These are phyloP conservation scores for Phlogophora meticulosa DNA, from an alignment of 2,888 invertebrate species.

Conservation along the genomic window DNA sequence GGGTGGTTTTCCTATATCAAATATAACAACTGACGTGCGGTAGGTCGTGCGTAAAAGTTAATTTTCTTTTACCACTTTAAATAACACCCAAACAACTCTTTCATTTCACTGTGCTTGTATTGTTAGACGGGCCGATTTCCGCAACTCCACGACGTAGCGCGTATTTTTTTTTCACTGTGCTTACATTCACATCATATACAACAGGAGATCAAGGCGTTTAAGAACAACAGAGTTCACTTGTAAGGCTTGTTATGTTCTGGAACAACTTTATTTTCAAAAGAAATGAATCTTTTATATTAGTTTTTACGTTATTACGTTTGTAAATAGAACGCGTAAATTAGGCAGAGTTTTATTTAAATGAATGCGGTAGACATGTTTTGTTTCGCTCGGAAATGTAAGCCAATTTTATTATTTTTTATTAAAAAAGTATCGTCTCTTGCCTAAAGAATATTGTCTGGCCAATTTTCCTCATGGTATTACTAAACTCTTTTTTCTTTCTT, in stretches of 20 bases:
- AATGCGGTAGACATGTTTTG: background rate
- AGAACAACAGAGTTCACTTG: constrained; percentile 35
- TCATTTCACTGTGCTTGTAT: background rate
- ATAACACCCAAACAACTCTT: constrained; percentile 7
- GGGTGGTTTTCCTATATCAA: too few species aligned
- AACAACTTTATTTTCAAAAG: constrained; percentile 28
- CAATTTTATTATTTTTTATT: too few species aligned
- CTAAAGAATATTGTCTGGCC: background rate
- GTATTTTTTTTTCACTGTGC: background rate
- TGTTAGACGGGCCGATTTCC: too few species aligned
- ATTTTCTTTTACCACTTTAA: background rate
- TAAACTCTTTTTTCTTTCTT: background rate
- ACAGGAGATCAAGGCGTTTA: constrained; percentile 27
- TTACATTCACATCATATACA: constrained; percentile 15
- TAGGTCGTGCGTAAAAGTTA: background rate
- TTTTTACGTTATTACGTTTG: background rate
- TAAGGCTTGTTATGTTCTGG: constrained; percentile 32
- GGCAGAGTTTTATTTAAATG: constrained; percentile 10
- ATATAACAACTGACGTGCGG: too few species aligned
- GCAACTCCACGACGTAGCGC: too few species aligned
- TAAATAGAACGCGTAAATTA: constrained; percentile 11
- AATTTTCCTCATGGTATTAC: background rate
- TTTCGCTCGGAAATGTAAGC: too few species aligned
- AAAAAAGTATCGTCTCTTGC: too few species aligned
- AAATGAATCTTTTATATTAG: constrained; percentile 22